Base-by-base conservation (phyloP, 1,140 invertebrate species). In the Mylabris phalerata region DNA sequence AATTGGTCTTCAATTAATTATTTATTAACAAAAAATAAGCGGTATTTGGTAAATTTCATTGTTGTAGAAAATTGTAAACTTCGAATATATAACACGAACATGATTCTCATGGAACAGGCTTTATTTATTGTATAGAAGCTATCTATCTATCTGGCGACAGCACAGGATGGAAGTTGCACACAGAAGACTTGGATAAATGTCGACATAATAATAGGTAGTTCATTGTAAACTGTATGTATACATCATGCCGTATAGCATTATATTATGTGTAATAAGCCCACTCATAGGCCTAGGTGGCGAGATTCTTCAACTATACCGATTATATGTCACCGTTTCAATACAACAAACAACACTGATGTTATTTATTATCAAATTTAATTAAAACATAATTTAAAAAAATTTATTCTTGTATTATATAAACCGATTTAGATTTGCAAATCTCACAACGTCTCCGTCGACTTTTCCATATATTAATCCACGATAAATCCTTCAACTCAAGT, bases 131-230 rank as follows among this genome's bases (percentile, higher is more conserved):
- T 60, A 50, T 50, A 60, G 51, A 43, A 60, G 59, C 59, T 55
- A 60, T 60, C 59, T 60, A 55, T 60, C 52, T 60, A 60, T 60
- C 43, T 55, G 51, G 27, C 59, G 59, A 60, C 59, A 60, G 59
- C 40, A 48, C 58, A 55, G 42, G 50, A 55, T 47, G 59, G 59
- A 41, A 60, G 50, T 47, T 60, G 44, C 51, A 48, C 32, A 32
- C 51, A 55, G 52, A 52, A 55, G 51, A 55, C 52, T 54, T 55
- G 59, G 47, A 60, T 55, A 48, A 60, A 60, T 60, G 41, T 55
- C 13, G 41, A 46, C 47, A 46, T 52, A 60, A 60, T 59, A 59
- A 59, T 60, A 48, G 59, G 59, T 60, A 60, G 59, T 60, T 60
- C 59, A 55, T 60, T 60, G 59, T 60, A 26, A 44, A 49, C 39